Base-by-base conservation (phyloP, 2,113 vertebrate species). In the Bungarus multicinctus region DNA sequence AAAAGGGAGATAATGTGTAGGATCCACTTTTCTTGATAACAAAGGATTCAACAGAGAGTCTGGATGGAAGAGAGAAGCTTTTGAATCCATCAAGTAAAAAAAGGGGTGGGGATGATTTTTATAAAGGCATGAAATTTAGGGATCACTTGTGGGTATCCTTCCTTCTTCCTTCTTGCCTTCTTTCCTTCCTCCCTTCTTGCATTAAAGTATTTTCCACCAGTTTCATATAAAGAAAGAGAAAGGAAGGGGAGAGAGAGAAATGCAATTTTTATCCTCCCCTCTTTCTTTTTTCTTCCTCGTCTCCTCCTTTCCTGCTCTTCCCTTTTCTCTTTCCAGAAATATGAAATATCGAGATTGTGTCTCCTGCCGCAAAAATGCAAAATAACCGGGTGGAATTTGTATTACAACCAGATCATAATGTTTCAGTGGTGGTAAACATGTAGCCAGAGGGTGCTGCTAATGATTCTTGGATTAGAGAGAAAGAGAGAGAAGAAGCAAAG, bases 371-470 rank as follows among this genome's bases (percentile, higher is more conserved):
- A 98, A 89, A 98, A 97, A 98, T 97, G 97, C 97, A 98, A 97
- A 96, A 97, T 97, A 97, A 98, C 97, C 96, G 97, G 91, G 96
- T 55, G 60, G 98, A 97, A 97, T 98, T 98, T 98, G 98, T 98
- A 98, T 98, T 98, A 98, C 98, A 98, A 98, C 97, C 97, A 93
- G 97, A 98, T 98, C 97, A 97, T 97, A 98, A 97, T 98, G 98
- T 98, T 97, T 98, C 98, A 97, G 97, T 97, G 97, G 97, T 97
- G 97, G 97, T 98, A 98, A 98, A 98, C 98, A 98, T 98, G 98
- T 98, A 98, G 98, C 98, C 97, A 98, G 98, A 98, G 98, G 98
- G 97, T 97, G 96, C 97, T 98, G 97, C 97, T 98, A 98, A 98
- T 98, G 98, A 98, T 97, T 97, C 97, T 96, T 96, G 97, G 97